These are phyloP conservation scores for Harpalus rubripes DNA, from an alignment of 2,888 invertebrate genomes.

Conservation along the genomic window DNA sequence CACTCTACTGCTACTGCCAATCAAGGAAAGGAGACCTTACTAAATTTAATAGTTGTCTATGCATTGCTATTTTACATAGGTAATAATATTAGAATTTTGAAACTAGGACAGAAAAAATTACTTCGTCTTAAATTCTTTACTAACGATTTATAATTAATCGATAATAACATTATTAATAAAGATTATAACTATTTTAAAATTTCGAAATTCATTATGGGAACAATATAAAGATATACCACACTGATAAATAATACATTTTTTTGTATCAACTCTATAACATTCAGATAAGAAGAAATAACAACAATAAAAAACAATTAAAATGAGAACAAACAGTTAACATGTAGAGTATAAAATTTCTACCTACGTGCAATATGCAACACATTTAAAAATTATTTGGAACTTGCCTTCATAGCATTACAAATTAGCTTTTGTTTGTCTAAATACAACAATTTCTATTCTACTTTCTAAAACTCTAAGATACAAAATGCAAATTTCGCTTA, in stretches of 20 bases:
- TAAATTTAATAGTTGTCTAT: too few relatives aligned
- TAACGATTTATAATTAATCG: too few relatives aligned
- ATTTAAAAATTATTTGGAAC: constrained; percentile 28
- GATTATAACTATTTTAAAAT: too few relatives aligned
- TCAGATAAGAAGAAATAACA: background rate
- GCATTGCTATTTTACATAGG: too few relatives aligned
- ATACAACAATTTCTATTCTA: constrained; percentile 50
- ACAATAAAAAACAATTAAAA: background rate
- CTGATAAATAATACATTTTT: too few relatives aligned
- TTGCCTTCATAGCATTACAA: constrained; percentile 60
- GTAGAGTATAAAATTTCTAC: constrained; percentile 58
- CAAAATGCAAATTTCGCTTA: constrained; percentile 51
- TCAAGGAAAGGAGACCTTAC: background rate
- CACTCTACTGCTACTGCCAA: constrained; percentile 26
- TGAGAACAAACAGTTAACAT: constrained; percentile 16
- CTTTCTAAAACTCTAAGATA: constrained; percentile 25
- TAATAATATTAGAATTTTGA: too few relatives aligned
- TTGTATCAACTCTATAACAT: background rate
- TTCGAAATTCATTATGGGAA: too few relatives aligned
- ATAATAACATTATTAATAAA: too few relatives aligned
- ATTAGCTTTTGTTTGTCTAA: constrained; percentile 66
- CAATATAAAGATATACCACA: too few relatives aligned
- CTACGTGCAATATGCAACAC: constrained; percentile 53
- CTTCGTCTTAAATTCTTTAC: too few relatives aligned
- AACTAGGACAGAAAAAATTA: too few relatives aligned